Conservation (phyloP, 2,113 vertebrate species). For the Hydropotes inermis region DNA sequence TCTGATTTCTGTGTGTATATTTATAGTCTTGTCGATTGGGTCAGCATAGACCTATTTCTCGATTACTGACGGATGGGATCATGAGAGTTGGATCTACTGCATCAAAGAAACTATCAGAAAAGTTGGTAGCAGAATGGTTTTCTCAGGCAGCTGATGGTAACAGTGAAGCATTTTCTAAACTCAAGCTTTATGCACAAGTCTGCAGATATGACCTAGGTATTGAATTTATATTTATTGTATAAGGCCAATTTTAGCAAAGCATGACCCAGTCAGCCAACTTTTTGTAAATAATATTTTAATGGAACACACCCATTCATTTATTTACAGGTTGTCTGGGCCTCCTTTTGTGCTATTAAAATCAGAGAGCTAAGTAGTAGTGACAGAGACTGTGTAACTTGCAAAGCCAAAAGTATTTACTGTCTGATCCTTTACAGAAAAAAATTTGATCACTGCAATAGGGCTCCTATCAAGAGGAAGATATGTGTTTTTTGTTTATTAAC, state of each 20-base stretch:
- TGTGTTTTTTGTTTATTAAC: slow-evolving; percentile 16
- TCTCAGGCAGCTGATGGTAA: slow-evolving; percentile 90
- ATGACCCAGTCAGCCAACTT: background rate
- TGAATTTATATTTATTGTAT: slow-evolving; percentile 44
- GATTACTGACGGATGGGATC: slow-evolving; percentile 92
- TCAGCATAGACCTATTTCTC: slow-evolving; percentile 97
- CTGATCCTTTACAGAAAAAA: background rate
- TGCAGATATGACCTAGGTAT: slow-evolving; percentile 96
- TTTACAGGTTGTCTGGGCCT: slow-evolving; percentile 1
- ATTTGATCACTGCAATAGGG: background rate
- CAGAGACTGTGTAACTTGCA: background rate
- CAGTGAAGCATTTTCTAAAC: slow-evolving; percentile 94
- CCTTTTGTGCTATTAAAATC: slow-evolving; percentile 20
- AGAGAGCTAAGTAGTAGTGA: slow-evolving; percentile 26
- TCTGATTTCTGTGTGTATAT: slow-evolving; percentile 29
- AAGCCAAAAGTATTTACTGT: background rate
- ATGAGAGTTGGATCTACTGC: slow-evolving; percentile 92
- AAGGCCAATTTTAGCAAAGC: background rate
- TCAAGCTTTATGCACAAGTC: slow-evolving; percentile 98
- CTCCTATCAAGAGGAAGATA: background rate
- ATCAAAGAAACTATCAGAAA: slow-evolving; percentile 91
- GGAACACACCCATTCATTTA: slow-evolving; percentile 27
- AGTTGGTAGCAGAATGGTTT: slow-evolving; percentile 97
- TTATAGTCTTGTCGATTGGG: slow-evolving; percentile 95
- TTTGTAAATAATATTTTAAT: slow-evolving; percentile 52